Conservation (phyloP, 2,113 vertebrate species). For the Phylloscopus trochilus region DNA sequence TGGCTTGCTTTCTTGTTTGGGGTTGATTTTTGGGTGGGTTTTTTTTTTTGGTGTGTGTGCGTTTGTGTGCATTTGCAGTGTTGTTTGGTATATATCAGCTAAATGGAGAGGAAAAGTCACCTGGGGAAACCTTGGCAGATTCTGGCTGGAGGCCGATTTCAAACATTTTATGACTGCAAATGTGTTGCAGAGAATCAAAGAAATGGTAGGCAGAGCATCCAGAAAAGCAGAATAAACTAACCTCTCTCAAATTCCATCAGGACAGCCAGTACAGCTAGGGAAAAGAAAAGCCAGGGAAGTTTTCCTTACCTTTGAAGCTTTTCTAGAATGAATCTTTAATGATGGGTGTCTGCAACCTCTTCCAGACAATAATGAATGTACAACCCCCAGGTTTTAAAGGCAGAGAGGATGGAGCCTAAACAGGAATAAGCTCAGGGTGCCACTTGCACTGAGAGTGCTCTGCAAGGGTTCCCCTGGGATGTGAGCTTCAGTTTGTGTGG, state of each 20-base stretch:
- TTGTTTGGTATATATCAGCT: background rate
- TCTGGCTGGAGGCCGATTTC: background rate
- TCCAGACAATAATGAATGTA: background rate
- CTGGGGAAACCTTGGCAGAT: background rate
- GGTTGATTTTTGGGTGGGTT: too few relatives aligned
- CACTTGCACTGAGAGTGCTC: background rate
- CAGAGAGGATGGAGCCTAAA: background rate
- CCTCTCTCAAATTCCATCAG: background rate
- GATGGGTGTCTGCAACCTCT: background rate
- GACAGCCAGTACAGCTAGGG: background rate
- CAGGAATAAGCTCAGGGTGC: background rate
- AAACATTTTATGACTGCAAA: background rate
- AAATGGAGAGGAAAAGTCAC: background rate
- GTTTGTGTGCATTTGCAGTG: background rate
- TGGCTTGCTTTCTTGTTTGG: background rate
- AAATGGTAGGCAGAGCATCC: background rate
- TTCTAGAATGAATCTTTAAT: background rate
- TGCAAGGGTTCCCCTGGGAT: background rate
- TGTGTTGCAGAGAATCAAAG: constrained; percentile 11
- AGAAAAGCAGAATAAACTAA: constrained; percentile 6
- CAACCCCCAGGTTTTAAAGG: background rate
- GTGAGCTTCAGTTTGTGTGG: background rate
- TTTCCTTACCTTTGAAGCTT: background rate
- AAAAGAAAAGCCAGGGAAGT: background rate
- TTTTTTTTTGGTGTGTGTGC: background rate